A percentile compares a stretch with the other conserved stretches of the same genome.
Evolutionary conservation across 1,140 invertebrate genomes (phyloP).

Genomic region (Chrysoperla carnea): DNA sequence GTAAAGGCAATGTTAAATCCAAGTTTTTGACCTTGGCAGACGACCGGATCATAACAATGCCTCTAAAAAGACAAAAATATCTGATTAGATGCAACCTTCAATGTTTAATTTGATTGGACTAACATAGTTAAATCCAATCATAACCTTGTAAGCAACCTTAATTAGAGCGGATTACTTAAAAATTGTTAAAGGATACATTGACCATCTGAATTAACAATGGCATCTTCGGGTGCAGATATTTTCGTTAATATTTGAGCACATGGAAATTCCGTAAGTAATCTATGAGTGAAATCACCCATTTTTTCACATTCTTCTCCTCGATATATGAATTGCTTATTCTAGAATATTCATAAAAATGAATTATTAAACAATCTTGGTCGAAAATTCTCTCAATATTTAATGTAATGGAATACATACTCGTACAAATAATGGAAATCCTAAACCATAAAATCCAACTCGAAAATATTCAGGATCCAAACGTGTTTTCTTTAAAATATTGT

Average conservation of each 20-base stretch:
- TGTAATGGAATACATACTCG: constrained; percentile 46
- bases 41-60: too few species aligned
- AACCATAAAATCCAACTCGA: constrained; percentile 88
- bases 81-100: too few species aligned
- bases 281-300: constrained; percentile 83
- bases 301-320: constrained; percentile 90
- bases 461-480: constrained; percentile 92
- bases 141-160: too few species aligned
- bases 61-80: too few species aligned
- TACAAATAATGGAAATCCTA: constrained; percentile 84
- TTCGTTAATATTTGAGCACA: constrained; percentile 79
- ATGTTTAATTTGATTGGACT: too few species aligned
- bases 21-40: too few species aligned
- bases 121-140: too few species aligned
- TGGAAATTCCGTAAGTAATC: constrained; percentile 85
- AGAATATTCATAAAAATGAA: constrained; percentile 20
- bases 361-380: constrained; percentile 6
- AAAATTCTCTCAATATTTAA: too few species aligned
- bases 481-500: constrained; percentile 74
- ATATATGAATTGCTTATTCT: constrained; percentile 95
- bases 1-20: too few species aligned
- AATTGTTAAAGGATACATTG: constrained; percentile 48
- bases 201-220: constrained; percentile 62
- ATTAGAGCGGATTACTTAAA: too few species aligned
- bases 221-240: constrained; percentile 76